These are phyloP conservation scores for Accipiter minullus DNA, from an alignment of 2,797 vertebrate species.

Conservation along the genomic window DNA sequence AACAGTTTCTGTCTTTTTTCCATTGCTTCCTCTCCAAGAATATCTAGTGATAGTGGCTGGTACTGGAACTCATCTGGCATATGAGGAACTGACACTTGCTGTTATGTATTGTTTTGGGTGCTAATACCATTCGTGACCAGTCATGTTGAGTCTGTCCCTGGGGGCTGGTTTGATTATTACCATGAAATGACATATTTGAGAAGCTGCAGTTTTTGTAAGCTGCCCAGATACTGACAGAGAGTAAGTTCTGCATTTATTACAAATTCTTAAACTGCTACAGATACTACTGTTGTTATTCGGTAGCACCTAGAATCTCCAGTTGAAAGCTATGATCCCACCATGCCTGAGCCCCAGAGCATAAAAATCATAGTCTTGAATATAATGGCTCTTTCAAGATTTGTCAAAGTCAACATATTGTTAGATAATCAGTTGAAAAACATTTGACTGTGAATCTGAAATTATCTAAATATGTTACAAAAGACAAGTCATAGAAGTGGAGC, in stretches of 20 bases:
- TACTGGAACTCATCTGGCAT: not conserved
- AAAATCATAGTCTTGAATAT: not conserved
- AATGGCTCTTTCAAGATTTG: not conserved
- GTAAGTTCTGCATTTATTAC: not conserved
- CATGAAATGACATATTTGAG: not conserved
- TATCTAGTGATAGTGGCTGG: not conserved
- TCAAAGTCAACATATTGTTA: not conserved
- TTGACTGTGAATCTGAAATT: not conserved
- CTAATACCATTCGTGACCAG: not conserved
- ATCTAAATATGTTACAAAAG: not conserved
- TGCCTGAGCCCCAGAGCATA: not conserved
- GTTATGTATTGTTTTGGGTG: not conserved
- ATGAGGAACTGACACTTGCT: not conserved
- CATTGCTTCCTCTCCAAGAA: not conserved
- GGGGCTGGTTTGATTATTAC: not conserved
- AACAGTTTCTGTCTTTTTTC: not conserved
- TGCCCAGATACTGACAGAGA: not conserved
- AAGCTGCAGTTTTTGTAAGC: not conserved
- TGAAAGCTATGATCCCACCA: not conserved
- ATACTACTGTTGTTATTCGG: not conserved
- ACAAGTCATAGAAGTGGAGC: not conserved
- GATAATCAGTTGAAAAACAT: not conserved
- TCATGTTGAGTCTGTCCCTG: not conserved
- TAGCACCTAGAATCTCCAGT: not conserved
- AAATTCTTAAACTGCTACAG: not conserved